Evolutionary conservation across 1,140 invertebrate species (phyloP).

Genomic region (Pteromalus puparum): DNA sequence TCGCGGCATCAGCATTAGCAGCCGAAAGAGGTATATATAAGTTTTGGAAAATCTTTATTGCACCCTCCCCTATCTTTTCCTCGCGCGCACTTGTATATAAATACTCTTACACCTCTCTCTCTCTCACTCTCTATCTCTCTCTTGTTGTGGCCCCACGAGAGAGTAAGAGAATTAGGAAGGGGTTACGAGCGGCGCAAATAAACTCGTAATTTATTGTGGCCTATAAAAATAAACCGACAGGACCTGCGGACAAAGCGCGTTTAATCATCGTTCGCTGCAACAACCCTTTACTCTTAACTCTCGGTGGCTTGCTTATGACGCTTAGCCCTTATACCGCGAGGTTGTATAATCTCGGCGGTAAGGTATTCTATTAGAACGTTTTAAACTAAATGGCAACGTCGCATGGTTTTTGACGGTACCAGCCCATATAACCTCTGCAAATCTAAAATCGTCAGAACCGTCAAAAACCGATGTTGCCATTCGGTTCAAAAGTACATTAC

Average conservation of each 20-base stretch:
- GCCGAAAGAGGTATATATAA: slow-evolving; percentile 32
- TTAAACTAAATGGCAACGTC: too few relatives aligned
- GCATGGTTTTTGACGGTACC: too few relatives aligned
- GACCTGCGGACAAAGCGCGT: slow-evolving; percentile 54
- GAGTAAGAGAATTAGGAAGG: slow-evolving; percentile 34
- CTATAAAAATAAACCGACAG: slow-evolving; percentile 56
- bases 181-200: slow-evolving; percentile 53
- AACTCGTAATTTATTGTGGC: slow-evolving; percentile 60
- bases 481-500: too few relatives aligned
- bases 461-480: too few relatives aligned
- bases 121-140: too few relatives aligned
- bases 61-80: background rate
- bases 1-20: background rate
- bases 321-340: too few relatives aligned
- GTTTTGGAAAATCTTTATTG: slow-evolving; percentile 29
- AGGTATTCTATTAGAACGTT: too few relatives aligned
- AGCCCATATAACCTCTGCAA: too few relatives aligned
- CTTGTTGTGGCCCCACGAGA: background rate
- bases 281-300: slow-evolving; percentile 45
- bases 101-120: background rate
- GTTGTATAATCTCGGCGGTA: too few relatives aligned
- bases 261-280: slow-evolving; percentile 50
- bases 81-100: background rate
- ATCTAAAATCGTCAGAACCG: too few relatives aligned
- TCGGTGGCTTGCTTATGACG: background rate